Conservation (phyloP, 1,140 invertebrate species). For the Leptinotarsa texana region DNA sequence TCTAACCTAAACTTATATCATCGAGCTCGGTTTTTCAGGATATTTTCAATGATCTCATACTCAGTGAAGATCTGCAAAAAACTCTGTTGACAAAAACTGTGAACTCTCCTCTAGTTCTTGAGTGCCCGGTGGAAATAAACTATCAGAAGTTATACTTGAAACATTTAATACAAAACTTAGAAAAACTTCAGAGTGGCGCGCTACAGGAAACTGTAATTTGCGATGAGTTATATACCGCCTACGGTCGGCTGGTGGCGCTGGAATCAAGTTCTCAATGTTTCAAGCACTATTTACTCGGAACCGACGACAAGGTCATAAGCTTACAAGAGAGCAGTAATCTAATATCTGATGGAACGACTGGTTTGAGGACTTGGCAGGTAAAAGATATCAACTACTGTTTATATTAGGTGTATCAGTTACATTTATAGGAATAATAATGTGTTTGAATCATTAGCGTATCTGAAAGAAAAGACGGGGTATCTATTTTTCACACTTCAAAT, state of each 20-base stretch:
- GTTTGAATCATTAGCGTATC: neutral
- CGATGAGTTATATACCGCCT: constrained; percentile 56
- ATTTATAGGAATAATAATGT: neutral
- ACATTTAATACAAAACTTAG: constrained; percentile 55
- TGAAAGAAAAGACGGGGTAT: too few relatives aligned
- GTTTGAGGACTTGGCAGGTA: constrained; percentile 61
- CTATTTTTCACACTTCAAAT: too few relatives aligned
- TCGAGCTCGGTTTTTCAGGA: constrained; percentile 34
- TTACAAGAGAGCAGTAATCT: constrained; percentile 61
- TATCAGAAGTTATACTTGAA: constrained; percentile 60
- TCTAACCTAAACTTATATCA: constrained; percentile 15
- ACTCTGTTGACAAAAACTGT: constrained; percentile 56
- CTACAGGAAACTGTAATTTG: constrained; percentile 50
- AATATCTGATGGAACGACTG: constrained; percentile 63
- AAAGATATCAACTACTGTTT: neutral
- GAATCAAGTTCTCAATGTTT: constrained; percentile 51
- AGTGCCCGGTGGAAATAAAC: constrained; percentile 56
- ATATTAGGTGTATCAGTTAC: neutral
- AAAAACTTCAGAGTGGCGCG: constrained; percentile 38
- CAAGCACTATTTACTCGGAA: constrained; percentile 57
- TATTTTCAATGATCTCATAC: constrained; percentile 34
- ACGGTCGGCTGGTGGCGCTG: constrained; percentile 54
- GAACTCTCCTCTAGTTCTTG: constrained; percentile 50
- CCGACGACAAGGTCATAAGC: constrained; percentile 50
- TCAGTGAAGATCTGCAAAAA: constrained; percentile 49